A percentile compares a stretch with the other conserved stretches of the same genome.
Evolutionary conservation across 1,140 invertebrate species (phyloP).

Genomic region (Lethrus apterus): DNA sequence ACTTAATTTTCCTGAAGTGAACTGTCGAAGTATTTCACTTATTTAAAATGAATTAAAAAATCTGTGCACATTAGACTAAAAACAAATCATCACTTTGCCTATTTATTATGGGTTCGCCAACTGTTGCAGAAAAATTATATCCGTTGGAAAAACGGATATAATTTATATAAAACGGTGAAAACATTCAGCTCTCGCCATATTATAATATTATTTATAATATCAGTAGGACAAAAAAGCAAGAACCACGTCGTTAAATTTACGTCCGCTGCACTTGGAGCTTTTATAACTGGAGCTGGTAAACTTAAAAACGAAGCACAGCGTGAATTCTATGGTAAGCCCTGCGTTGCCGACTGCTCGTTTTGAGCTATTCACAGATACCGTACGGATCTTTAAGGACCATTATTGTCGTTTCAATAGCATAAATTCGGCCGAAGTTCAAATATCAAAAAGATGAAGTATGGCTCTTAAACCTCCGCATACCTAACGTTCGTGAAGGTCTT

Average conservation of each 20-base stretch:
- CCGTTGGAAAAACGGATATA: no score
- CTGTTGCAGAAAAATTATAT: no score
- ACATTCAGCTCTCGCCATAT: no score
- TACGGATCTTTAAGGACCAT: conserved; percentile 16
- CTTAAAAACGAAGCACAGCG: conserved; percentile 13
- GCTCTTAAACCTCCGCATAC: conserved; percentile 15
- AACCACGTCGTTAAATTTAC: conserved; percentile 10
- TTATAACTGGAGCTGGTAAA: conserved; percentile 6
- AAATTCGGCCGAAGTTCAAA: conserved; percentile 18
- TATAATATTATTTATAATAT: no score
- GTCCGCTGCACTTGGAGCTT: conserved; percentile 7
- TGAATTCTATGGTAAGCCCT: conserved; percentile 9
- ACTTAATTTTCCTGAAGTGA: no score
- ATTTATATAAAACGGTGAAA: no score
- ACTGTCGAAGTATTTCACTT: no score
- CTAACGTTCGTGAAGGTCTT: conserved; percentile 9
- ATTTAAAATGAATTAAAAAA: no score
- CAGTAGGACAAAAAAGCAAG: no score
- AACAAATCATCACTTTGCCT: no score
- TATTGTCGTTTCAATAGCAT: conserved; percentile 18
- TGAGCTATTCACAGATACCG: conserved; percentile 18
- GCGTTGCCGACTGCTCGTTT: conserved; percentile 15
- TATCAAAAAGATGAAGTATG: conserved; percentile 20
- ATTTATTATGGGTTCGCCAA: no score
- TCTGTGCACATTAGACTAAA: no score